Conservation (phyloP, 1,140 invertebrate species). For the Lordiphosa stackelbergi region DNA sequence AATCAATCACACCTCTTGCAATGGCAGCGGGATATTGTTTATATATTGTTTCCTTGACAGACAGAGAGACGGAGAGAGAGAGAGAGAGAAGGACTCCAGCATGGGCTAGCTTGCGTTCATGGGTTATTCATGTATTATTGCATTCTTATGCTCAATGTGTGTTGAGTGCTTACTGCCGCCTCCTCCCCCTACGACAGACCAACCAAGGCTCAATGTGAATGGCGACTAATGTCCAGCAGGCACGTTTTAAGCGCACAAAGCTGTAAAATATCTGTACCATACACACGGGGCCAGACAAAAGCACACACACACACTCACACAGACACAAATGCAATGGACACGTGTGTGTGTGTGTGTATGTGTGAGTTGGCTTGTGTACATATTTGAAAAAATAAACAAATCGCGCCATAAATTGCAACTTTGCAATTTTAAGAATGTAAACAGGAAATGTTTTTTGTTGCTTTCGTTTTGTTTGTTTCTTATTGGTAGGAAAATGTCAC, state of each 20-base stretch:
- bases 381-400: slow-evolving; percentile 53
- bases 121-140: slow-evolving; percentile 52
- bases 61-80: neutral
- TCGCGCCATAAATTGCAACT: slow-evolving; percentile 67
- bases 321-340: neutral
- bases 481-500: slow-evolving; percentile 14
- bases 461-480: slow-evolving; percentile 32
- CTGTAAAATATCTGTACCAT: slow-evolving; percentile 53
- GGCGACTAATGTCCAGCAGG: slow-evolving; percentile 67
- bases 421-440: slow-evolving; percentile 64
- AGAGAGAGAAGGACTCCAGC: neutral
- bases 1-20: slow-evolving; percentile 30
- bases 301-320: slow-evolving; percentile 10
- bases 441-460: slow-evolving; percentile 70
- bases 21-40: neutral
- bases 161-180: slow-evolving; percentile 22
- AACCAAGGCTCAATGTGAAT: slow-evolving; percentile 22
- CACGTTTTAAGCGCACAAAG: slow-evolving; percentile 60
- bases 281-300: slow-evolving; percentile 19
- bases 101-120: neutral
- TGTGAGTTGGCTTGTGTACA: slow-evolving; percentile 19
- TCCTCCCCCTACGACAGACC: neutral
- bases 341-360: slow-evolving; percentile 22
- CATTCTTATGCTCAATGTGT: slow-evolving; percentile 65
- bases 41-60: too few species aligned